Evolutionary conservation across 2,113 vertebrate genomes (phyloP).

Genomic region (Gorsachius goisagi): DNA sequence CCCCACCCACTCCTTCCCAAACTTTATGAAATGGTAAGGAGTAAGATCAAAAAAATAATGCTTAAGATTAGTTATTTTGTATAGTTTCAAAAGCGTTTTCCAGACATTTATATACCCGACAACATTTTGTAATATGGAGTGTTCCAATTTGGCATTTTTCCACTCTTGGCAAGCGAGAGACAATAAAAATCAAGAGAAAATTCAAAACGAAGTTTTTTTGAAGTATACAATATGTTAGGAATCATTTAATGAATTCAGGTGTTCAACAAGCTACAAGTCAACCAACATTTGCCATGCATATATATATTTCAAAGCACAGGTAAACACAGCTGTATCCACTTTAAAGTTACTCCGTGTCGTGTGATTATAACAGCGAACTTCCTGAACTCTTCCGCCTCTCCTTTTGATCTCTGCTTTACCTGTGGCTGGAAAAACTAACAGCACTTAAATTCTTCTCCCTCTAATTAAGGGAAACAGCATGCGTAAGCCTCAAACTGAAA

Average conservation of each 20-base stretch:
- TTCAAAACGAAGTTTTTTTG: conserved; percentile 22
- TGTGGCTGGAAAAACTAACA: background rate
- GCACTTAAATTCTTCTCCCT: conserved; percentile 16
- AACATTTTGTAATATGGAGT: conserved; percentile 7
- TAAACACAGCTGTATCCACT: conserved; percentile 42
- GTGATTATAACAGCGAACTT: background rate
- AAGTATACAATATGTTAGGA: background rate
- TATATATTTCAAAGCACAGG: conserved; percentile 6
- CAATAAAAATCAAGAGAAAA: conserved; percentile 22
- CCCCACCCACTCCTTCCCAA: background rate
- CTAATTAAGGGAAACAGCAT: conserved; percentile 19
- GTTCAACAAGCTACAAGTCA: conserved; percentile 19
- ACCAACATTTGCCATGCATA: background rate
- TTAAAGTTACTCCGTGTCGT: background rate
- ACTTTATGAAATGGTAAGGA: background rate
- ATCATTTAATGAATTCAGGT: conserved; percentile 21
- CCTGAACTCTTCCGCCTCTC: background rate
- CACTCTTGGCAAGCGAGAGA: conserved; percentile 9
- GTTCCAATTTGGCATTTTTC: conserved; percentile 37
- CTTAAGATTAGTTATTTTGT: background rate
- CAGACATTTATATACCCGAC: background rate
- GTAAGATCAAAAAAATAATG: background rate
- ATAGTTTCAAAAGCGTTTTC: background rate
- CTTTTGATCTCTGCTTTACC: conserved; percentile 11
- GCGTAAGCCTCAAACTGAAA: background rate